Percentiles rank a stretch among this genome's conserved stretches.
These are phyloP conservation scores for Hemiprocne comata DNA, from an alignment of 2,113 vertebrate genomes.

Conservation along the genomic window DNA sequence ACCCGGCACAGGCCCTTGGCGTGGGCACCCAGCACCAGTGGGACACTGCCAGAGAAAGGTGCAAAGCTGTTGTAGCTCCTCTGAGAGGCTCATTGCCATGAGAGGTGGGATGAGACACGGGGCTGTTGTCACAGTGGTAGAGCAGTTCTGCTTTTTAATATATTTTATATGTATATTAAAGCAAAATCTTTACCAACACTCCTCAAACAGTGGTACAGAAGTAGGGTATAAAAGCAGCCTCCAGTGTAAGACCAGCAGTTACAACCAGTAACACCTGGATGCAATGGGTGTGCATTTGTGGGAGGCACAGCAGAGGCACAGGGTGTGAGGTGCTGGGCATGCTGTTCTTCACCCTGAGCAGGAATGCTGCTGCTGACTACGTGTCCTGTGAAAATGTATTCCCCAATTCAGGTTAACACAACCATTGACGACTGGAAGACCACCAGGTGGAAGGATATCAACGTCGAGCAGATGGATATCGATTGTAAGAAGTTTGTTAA, in stretches of 20 bases:
- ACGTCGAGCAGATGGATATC: constrained; percentile 77
- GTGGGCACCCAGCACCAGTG: not conserved
- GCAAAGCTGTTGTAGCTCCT: not conserved
- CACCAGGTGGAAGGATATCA: constrained; percentile 76
- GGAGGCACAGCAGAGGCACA: not conserved
- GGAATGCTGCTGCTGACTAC: not conserved
- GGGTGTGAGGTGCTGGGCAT: fast-evolving
- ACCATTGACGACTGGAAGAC: constrained; percentile 75
- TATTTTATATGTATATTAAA: too few relatives aligned
- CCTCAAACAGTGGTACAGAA: too few relatives aligned
- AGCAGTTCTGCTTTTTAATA: not conserved
- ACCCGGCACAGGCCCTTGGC: too few relatives aligned
- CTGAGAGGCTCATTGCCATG: not conserved
- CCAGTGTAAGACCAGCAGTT: too few relatives aligned
- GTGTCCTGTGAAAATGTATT: fast-evolving
- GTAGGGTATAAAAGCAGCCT: too few relatives aligned
- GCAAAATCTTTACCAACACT: too few relatives aligned
- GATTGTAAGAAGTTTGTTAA: constrained; percentile 80
- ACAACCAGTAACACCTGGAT: too few relatives aligned
- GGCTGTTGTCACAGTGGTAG: not conserved
- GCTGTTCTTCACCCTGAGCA: not conserved
- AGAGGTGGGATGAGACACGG: not conserved
- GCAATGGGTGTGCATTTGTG: too few relatives aligned
- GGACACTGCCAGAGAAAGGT: not conserved
- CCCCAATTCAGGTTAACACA: constrained; percentile 61